Base-by-base conservation (phyloP, 2,888 invertebrate species). In the Xestia sexstrigata region DNA sequence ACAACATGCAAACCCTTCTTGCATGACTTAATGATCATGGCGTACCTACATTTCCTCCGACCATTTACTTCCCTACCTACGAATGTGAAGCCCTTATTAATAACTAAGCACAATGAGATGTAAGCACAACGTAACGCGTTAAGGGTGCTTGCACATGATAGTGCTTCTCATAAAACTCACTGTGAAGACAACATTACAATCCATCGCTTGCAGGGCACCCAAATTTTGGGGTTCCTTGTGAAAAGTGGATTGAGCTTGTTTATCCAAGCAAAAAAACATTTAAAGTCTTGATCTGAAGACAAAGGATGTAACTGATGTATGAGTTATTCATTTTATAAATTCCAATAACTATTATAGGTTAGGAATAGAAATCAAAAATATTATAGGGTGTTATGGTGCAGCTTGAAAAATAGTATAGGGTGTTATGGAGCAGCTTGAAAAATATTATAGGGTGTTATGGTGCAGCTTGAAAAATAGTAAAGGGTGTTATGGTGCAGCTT, bases 151-250 rank as follows among this genome's bases (percentile, higher is more conserved):
- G 79, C 87, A 83, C 88, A 89, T 84, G 80, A 82, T 84, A 85
- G 85, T 83, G 79, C 75, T 77, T 66, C 79, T 85, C 87, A 86
- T 90, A 90, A 90, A 90, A 86, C 81, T 83, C 85, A 75, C 77
- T 86, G 81, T 74, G 84, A 88, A 89, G 87, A 90, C 88, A 87
- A 85, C 87, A 89, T 90, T 88, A 91, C 89, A 90, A 90, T 91
- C 90, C 87, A 90, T 90, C 84, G 87, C 68, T 83, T 84, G 80
- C 45, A 77, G 72, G 67, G 63, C 52, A 75, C 79, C 81, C 65
- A 78, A 81, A 83, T 82, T 60, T 83, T 74, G 45, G 88, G 74
- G 89, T 67, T 82, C 82, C 65, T 45, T 72, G n/a, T 20, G 30
- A 17, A 35, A 20, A 62, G 20, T 2, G 30, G 17, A 30, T 60